phyloP scores from a whole-genome alignment of 2,113 vertebrate genomes.

The Bungarus multicinctus region DNA sequence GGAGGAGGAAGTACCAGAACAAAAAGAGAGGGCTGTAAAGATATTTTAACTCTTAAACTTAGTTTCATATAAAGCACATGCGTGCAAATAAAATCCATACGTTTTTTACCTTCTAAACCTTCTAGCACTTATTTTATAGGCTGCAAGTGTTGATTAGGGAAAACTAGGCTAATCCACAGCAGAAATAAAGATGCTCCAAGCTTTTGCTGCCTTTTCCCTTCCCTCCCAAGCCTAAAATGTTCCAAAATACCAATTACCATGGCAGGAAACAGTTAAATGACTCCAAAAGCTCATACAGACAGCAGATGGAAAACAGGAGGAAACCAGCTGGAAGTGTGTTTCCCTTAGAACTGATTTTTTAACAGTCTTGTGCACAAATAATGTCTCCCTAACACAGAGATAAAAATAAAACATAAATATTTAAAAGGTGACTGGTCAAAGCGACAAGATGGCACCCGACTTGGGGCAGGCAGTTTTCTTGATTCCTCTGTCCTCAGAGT shows the following conservation, averaged over 20 bases:
- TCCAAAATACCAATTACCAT: conserved; percentile 69
- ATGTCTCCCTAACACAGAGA: conserved; percentile 70
- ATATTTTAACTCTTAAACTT: conserved; percentile 73
- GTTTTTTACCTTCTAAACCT: conserved; percentile 36
- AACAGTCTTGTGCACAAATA: conserved; percentile 76
- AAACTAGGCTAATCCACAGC: conserved; percentile 55
- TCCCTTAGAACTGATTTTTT: conserved; percentile 75
- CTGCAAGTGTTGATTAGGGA: conserved; percentile 52
- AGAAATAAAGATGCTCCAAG: conserved; percentile 58
- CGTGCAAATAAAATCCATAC: conserved; percentile 11
- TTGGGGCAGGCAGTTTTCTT: not conserved
- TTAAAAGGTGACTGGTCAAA: conserved; percentile 73
- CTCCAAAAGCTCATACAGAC: conserved; percentile 65
- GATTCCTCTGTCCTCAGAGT: conserved; percentile 3
- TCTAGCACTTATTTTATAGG: conserved; percentile 42
- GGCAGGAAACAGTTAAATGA: conserved; percentile 75
- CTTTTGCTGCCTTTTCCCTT: conserved; percentile 45
- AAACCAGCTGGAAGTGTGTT: conserved; percentile 78
- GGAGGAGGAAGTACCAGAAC: conserved; percentile 55
- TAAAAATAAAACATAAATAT: conserved; percentile 77
- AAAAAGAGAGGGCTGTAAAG: conserved; percentile 69
- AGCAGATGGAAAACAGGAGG: conserved; percentile 78
- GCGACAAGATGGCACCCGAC: conserved; percentile 52
- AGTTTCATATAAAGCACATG: not conserved
- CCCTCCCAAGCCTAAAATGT: conserved; percentile 56